Evolutionary conservation across 92 coral and sea anemone species (phyloP).

Genomic region (Virgularia gustaviana): DNA sequence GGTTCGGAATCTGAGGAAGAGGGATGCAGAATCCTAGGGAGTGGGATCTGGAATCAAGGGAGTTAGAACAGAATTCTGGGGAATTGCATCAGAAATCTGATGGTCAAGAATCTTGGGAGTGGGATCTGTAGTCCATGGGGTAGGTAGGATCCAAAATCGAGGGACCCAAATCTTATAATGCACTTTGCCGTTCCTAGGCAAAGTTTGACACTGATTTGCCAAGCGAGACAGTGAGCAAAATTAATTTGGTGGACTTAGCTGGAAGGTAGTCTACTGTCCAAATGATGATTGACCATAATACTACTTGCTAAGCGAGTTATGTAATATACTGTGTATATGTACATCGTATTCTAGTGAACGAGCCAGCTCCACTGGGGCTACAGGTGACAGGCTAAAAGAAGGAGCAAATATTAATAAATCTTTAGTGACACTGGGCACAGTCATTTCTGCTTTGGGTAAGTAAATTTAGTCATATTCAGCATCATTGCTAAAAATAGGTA

Average conservation of each 20-base stretch:
- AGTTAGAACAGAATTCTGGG: too few species aligned
- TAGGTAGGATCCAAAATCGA: background rate
- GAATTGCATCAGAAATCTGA: too few species aligned
- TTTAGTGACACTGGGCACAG: conserved; percentile 92
- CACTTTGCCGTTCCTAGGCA: conserved; percentile 56
- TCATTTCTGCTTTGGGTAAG: conserved; percentile 83
- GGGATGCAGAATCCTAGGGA: too few species aligned
- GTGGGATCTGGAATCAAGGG: too few species aligned
- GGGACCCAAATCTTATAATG: background rate
- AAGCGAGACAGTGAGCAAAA: conserved; percentile 96
- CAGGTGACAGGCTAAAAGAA: conserved; percentile 87
- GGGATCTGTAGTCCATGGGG: background rate
- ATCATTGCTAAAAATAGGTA: too few species aligned
- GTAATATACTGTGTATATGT: background rate
- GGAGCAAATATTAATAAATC: conserved; percentile 97
- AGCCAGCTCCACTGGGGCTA: conserved; percentile 95
- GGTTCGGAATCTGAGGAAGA: too few species aligned
- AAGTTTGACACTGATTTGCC: conserved; percentile 98
- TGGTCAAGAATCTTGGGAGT: too few species aligned
- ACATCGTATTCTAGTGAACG: conserved; percentile 63
- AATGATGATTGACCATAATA: background rate
- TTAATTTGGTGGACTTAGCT: conserved; percentile 86
- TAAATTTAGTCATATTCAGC: too few species aligned
- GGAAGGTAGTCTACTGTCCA: conserved; percentile 72
- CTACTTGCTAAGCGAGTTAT: background rate